Percentiles rank a stretch among this genome's conserved stretches.
Conservation (phyloP, 2,888 invertebrate genomes). For the Merodon equestris region DNA sequence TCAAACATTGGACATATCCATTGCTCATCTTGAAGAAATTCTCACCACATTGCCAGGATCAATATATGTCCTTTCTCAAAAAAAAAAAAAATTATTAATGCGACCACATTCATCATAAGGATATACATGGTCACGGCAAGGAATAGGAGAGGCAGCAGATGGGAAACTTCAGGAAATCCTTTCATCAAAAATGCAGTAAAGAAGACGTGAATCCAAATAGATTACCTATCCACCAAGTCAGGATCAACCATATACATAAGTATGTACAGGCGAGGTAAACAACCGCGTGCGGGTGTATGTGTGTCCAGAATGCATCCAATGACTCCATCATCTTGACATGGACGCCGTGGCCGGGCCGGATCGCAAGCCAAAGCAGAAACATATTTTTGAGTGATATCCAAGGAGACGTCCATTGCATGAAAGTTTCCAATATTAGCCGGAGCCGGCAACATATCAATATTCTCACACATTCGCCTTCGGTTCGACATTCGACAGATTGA, state of each 20-base stretch:
- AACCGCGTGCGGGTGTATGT: conserved; percentile 30
- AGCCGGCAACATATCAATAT: conserved; percentile 63
- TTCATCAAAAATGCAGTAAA: conserved; percentile 46
- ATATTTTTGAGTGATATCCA: conserved; percentile 70
- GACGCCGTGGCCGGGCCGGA: background rate
- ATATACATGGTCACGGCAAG: conserved; percentile 20
- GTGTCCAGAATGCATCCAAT: conserved; percentile 61
- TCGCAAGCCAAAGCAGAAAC: conserved; percentile 12
- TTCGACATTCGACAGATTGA: conserved; percentile 61
- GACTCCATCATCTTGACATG: conserved; percentile 43
- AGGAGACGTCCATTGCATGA: conserved; percentile 69
- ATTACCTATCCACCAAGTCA: conserved; percentile 64
- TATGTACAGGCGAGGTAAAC: conserved; percentile 17
- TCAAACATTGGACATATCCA: conserved; percentile 25
- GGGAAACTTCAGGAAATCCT: conserved; percentile 51
- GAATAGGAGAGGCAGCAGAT: conserved; percentile 46
- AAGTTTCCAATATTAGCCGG: conserved; percentile 61
- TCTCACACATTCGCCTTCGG: conserved; percentile 3
- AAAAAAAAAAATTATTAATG: conserved; percentile 64
- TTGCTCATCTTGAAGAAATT: conserved; percentile 37
- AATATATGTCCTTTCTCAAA: conserved; percentile 15
- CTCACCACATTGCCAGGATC: conserved; percentile 34
- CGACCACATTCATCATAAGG: conserved; percentile 64
- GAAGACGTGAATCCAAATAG: conserved; percentile 63
- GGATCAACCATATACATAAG: conserved; percentile 32